A percentile compares a stretch with the other conserved stretches of the same genome.
Conservation (phyloP, 2,113 vertebrate species). For the Trogon melanurus region DNA sequence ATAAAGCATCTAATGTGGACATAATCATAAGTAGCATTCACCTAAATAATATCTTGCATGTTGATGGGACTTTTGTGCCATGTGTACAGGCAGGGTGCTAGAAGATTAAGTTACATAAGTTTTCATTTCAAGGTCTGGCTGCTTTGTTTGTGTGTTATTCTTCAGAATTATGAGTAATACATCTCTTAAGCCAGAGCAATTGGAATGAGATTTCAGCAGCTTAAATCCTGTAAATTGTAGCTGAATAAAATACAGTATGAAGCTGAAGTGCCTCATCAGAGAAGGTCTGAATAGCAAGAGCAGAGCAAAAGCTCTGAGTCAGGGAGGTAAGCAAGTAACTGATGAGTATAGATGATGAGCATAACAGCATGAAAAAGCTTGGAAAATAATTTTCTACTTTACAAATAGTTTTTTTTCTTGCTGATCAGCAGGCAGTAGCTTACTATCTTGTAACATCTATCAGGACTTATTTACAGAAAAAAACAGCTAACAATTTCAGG, state of each 20-base stretch:
- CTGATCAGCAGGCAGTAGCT: neutral
- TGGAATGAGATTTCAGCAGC: slow-evolving; percentile 12
- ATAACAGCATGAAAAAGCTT: neutral
- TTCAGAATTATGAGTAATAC: slow-evolving; percentile 3
- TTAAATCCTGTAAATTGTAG: slow-evolving; percentile 3
- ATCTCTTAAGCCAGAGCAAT: slow-evolving; percentile 9
- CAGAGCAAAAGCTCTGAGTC: neutral
- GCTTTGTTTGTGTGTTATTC: slow-evolving; percentile 10
- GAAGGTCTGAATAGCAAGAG: neutral
- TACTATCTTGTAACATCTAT: neutral
- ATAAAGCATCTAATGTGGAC: neutral
- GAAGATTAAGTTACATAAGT: slow-evolving; percentile 20
- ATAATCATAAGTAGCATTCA: neutral
- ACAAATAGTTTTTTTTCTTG: neutral
- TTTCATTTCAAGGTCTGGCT: slow-evolving; percentile 28
- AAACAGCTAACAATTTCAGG: neutral
- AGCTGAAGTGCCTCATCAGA: neutral
- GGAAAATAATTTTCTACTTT: neutral
- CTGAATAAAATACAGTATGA: neutral
- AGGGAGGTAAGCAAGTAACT: neutral
- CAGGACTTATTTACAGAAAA: neutral
- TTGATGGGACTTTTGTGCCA: neutral
- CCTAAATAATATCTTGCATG: neutral
- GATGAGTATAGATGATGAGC: neutral
- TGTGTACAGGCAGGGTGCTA: neutral